Conservation (phyloP, 30 jellyfish, hydroid and myxozoan species). For the Aurelia sp. region DNA sequence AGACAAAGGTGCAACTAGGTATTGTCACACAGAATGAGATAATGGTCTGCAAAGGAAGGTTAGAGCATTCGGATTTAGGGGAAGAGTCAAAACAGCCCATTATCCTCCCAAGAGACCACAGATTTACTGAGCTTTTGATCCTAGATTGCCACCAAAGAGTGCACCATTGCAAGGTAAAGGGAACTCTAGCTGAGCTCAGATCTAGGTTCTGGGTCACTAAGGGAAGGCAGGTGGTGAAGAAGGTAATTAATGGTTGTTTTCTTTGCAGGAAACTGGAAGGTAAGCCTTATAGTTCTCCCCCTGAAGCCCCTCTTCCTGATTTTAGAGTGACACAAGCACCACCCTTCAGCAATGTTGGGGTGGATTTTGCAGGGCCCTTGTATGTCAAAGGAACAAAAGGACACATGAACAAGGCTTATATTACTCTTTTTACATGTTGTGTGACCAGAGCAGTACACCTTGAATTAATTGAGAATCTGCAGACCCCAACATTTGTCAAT, state of each 20-base stretch:
- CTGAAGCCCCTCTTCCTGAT: too few relatives aligned
- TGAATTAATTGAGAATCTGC: conserved; percentile 13
- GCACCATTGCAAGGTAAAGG: background rate
- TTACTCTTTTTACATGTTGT: conserved; percentile 27
- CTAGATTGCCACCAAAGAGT: conserved; percentile 7
- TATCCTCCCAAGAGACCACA: conserved; percentile 5
- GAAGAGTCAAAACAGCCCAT: background rate
- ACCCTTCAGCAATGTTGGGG: background rate
- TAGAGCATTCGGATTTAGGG: background rate
- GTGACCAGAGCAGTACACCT: conserved; percentile 34
- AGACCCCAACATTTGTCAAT: background rate
- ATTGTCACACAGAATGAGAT: too few relatives aligned
- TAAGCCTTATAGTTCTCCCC: background rate
- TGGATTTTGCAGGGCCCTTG: conserved; percentile 35
- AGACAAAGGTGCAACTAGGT: too few relatives aligned
- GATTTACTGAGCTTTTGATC: background rate
- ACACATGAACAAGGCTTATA: background rate
- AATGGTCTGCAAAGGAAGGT: too few relatives aligned
- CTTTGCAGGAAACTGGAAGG: background rate
- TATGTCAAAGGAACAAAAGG: conserved; percentile 2
- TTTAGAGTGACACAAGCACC: background rate
- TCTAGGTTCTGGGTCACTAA: conserved; percentile 4
- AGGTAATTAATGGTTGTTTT: background rate
- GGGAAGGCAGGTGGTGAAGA: conserved; percentile 5
- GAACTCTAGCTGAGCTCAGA: conserved; percentile 4